Evolutionary conservation across 2,888 invertebrate genomes (phyloP).

Genomic region (Deroplatys truncata): DNA sequence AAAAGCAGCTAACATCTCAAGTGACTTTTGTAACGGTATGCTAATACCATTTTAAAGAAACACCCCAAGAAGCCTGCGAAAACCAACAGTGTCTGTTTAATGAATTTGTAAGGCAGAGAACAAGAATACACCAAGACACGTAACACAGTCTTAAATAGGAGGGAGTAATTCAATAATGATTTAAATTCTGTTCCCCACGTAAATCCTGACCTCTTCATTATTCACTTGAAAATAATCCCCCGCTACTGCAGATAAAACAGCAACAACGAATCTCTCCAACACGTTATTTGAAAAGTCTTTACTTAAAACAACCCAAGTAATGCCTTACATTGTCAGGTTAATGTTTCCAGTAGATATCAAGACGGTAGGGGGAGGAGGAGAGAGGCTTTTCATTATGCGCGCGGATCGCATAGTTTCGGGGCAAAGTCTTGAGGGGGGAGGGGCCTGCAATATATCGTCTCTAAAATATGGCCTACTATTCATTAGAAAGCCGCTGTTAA

Average conservation of each 20-base stretch:
- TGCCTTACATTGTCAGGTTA: constrained; percentile 30
- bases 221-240: not conserved
- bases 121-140: not conserved
- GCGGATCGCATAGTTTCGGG: constrained; percentile 12
- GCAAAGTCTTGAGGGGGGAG: not conserved
- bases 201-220: not conserved
- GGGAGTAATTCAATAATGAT: not conserved
- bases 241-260: not conserved
- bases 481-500: constrained; percentile 32
- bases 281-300: constrained; percentile 15
- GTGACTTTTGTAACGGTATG: too few relatives aligned
- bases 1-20: too few relatives aligned
- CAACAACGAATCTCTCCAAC: not conserved
- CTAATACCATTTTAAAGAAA: too few relatives aligned
- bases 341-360: constrained; percentile 28
- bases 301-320: constrained; percentile 29
- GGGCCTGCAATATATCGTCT: constrained; percentile 17
- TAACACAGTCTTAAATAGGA: not conserved
- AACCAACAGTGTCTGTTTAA: not conserved
- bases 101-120: not conserved
- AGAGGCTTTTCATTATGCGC: constrained; percentile 23
- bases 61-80: too few relatives aligned
- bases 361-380: not conserved
- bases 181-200: not conserved
- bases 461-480: constrained; percentile 32